These are phyloP conservation scores for Chymomyza costata DNA, from an alignment of 1,140 invertebrate species.

Conservation along the genomic window DNA sequence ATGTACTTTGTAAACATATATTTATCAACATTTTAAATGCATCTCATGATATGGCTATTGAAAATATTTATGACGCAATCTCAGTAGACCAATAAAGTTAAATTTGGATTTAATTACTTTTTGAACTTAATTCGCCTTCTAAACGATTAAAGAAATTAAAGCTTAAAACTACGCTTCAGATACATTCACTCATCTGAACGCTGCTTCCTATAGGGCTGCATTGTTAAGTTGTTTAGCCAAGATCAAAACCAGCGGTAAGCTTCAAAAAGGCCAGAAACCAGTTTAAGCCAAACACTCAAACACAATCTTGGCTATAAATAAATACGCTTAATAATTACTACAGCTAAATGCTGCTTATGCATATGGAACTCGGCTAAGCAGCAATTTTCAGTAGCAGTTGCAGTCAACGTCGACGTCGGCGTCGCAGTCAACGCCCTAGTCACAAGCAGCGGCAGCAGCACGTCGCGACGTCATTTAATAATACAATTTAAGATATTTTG, in stretches of 20 bases:
- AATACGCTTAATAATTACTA: constrained; percentile 39
- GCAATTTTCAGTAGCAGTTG: no score
- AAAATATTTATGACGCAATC: no score
- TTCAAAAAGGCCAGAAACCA: constrained; percentile 34
- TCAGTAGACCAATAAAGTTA: no score
- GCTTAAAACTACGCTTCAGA: constrained; percentile 4
- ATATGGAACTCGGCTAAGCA: no score
- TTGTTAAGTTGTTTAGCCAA: constrained; percentile 23
- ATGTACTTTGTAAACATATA: no score
- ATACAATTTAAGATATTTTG: constrained; percentile 43
- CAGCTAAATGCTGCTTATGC: constrained; percentile 22
- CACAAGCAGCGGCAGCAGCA: constrained; percentile 16
- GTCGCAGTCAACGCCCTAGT: no score
- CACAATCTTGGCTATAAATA: constrained; percentile 51
- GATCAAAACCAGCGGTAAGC: constrained; percentile 26
- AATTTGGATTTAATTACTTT: no score
- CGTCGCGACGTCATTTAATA: constrained; percentile 13
- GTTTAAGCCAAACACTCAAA: constrained; percentile 29
- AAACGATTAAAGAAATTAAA: no score
- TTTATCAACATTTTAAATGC: no score
- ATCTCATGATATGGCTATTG: no score
- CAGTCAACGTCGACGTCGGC: no score
- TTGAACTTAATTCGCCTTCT: no score
- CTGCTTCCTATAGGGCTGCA: constrained; percentile 12
- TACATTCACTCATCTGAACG: constrained; percentile 9